Conservation (phyloP, 37 sponge, comb jelly and placozoan species). For the Spongia lamella region DNA sequence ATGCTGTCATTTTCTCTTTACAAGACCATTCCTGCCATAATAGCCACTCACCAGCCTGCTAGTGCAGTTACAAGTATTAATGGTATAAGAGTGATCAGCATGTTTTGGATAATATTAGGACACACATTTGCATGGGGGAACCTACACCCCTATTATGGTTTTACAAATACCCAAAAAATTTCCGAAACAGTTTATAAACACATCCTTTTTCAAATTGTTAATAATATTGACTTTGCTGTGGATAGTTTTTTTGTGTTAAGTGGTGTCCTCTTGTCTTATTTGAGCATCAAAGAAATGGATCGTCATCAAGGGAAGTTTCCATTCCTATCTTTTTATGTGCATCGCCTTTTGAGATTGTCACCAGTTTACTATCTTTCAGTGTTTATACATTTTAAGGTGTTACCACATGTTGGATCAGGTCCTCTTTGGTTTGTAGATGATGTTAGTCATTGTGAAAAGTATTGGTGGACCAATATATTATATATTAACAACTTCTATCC, state of each 20-base stretch:
- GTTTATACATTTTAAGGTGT: constrained; percentile 41
- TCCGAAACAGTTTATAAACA: too few relatives aligned
- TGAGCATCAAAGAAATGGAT: constrained; percentile 65
- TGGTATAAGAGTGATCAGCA: constrained; percentile 76
- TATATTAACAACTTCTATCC: constrained; percentile 79
- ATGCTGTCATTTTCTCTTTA: constrained; percentile 52
- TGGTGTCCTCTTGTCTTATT: constrained; percentile 74
- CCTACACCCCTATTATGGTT: constrained; percentile 3
- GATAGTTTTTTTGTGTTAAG: constrained; percentile 84
- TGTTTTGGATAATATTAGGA: constrained; percentile 79
- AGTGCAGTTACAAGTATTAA: constrained; percentile 69
- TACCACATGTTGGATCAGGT: neutral
- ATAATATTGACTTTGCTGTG: constrained; percentile 68
- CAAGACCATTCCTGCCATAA: constrained; percentile 48
- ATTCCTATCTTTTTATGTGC: constrained; percentile 64
- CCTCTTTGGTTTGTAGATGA: constrained; percentile 7
- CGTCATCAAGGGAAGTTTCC: constrained; percentile 59
- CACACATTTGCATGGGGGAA: constrained; percentile 42
- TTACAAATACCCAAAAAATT: too few relatives aligned
- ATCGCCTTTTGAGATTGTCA: constrained; percentile 80
- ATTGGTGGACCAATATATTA: constrained; percentile 16
- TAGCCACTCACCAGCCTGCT: constrained; percentile 59
- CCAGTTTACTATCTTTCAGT: constrained; percentile 70
- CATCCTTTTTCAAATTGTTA: constrained; percentile 56
- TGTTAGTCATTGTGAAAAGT: too few relatives aligned